Percentiles rank a stretch among this genome's conserved stretches.
phyloP scores from a whole-genome alignment of 2,797 vertebrate species.

The Sebastes paucispinis region DNA sequence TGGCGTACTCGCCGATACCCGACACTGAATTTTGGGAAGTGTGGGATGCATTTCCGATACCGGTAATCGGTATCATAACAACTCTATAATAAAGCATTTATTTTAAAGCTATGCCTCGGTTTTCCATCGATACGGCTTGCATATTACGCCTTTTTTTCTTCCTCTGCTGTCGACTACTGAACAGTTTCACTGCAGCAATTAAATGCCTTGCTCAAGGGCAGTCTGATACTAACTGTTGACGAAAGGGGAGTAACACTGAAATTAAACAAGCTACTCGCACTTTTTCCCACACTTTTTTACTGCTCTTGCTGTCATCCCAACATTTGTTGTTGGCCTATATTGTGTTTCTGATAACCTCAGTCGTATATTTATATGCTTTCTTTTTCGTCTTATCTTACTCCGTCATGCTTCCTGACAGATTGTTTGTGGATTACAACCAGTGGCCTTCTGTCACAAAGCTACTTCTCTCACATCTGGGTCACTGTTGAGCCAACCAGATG shows the following conservation, averaged over 20 bases:
- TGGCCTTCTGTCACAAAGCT: constrained; percentile 24
- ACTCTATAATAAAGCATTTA: background rate
- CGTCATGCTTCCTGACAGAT: constrained; percentile 36
- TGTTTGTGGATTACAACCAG: constrained; percentile 30
- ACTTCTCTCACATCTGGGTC: constrained; percentile 18
- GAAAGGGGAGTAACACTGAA: background rate
- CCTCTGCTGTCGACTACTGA: background rate
- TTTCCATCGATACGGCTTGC: background rate
- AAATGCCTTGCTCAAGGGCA: background rate
- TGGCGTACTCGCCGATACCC: no score
- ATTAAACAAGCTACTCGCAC: background rate
- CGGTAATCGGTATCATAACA: no score
- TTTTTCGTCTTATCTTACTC: constrained; percentile 11
- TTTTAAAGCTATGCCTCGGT: background rate
- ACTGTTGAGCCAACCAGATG: background rate
- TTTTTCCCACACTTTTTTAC: background rate
- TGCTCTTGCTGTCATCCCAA: background rate
- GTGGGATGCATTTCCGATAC: no score
- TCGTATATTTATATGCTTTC: background rate
- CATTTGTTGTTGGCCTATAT: background rate
- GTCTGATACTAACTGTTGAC: background rate
- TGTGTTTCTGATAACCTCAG: background rate
- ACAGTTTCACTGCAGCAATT: background rate
- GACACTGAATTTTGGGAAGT: no score
- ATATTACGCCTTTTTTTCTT: background rate